phyloP scores from a whole-genome alignment of 2,113 vertebrate species.

The Varanus komodoensis region DNA sequence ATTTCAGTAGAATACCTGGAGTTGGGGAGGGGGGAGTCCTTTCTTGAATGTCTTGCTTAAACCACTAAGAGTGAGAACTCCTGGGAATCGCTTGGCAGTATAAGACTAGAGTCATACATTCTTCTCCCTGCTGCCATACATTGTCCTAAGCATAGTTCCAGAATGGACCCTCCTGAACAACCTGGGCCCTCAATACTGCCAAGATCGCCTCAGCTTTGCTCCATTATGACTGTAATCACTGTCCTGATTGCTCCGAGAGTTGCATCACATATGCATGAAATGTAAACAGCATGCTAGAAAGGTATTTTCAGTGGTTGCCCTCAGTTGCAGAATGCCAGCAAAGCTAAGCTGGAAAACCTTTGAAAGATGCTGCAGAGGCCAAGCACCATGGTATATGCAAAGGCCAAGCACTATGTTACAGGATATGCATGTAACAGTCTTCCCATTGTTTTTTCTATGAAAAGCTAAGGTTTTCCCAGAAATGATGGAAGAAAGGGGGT shows the following conservation, averaged over 20 bases:
- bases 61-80: too few relatives aligned
- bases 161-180: background rate
- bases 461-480: background rate
- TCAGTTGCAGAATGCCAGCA: background rate
- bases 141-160: background rate
- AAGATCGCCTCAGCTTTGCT: background rate
- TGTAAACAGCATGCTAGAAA: background rate
- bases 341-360: background rate
- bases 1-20: too few relatives aligned
- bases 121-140: too few relatives aligned
- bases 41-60: too few relatives aligned
- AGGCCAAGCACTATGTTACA: background rate
- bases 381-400: background rate
- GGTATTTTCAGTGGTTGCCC: background rate
- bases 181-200: background rate
- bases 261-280: background rate
- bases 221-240: background rate
- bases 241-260: background rate
- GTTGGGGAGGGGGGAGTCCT: too few relatives aligned
- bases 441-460: background rate
- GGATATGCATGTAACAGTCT: background rate
- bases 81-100: background rate
- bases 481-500: background rate
- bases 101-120: background rate
- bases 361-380: background rate